phyloP scores from a whole-genome alignment of 2,113 vertebrate species.

The Platysteira castanea region DNA sequence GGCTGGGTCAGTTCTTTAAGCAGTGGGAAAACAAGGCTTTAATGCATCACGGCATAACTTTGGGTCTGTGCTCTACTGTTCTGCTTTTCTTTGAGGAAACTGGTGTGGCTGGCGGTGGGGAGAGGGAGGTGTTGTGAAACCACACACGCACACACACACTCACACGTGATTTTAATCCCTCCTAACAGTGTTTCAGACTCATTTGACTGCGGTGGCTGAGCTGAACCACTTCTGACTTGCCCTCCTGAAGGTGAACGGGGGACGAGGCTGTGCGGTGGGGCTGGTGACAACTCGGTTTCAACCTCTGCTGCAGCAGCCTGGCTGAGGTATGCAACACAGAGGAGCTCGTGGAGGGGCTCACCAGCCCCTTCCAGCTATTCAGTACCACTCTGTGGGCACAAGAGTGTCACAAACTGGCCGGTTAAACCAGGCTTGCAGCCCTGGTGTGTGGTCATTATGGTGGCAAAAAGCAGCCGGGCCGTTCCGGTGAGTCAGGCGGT shows the following conservation, averaged over 20 bases:
- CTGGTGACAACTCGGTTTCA: neutral
- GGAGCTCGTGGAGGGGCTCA: neutral
- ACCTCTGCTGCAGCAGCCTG: neutral
- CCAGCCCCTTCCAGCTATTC: neutral
- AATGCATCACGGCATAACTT: neutral
- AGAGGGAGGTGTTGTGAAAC: conserved; percentile 48
- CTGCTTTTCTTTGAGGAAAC: conserved; percentile 54
- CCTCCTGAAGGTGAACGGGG: neutral
- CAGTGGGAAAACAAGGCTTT: conserved; percentile 60
- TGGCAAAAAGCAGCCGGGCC: neutral
- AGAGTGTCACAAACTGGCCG: neutral
- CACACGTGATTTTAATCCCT: conserved; percentile 1
- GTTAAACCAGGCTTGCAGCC: neutral
- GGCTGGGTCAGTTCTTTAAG: conserved; percentile 36
- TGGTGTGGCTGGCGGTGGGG: neutral
- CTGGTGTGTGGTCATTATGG: neutral
- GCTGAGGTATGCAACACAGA: neutral
- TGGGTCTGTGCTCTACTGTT: conserved; percentile 35
- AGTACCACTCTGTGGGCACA: neutral
- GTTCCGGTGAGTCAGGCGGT: neutral
- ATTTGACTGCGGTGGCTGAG: neutral
- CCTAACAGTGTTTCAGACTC: neutral
- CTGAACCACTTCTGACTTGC: neutral
- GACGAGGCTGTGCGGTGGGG: neutral
- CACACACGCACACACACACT: neutral